A percentile compares a stretch with the other conserved stretches of the same genome.
phyloP scores from a whole-genome alignment of 2,888 invertebrate species.

The Hetaerina titia region DNA sequence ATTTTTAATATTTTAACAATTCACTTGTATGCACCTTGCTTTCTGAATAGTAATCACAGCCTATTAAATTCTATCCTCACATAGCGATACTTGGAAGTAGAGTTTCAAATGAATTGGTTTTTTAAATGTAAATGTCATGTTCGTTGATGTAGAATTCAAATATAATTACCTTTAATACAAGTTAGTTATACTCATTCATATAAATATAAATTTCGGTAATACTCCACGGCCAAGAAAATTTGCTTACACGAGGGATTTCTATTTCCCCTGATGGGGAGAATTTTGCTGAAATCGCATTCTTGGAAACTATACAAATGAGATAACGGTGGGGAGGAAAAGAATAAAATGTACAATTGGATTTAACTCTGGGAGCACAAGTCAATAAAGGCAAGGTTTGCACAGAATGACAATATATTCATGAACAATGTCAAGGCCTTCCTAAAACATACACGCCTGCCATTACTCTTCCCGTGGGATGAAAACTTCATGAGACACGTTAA shows the following conservation, averaged over 20 bases:
- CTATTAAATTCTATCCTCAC: too few relatives aligned
- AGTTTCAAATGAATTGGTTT: too few relatives aligned
- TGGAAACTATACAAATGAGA: background rate
- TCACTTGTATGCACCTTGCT: too few relatives aligned
- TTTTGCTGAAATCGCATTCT: background rate
- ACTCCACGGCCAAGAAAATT: background rate
- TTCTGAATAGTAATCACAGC: too few relatives aligned
- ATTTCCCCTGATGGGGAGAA: background rate
- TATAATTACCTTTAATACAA: too few relatives aligned
- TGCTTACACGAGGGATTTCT: background rate
- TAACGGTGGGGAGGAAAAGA: background rate
- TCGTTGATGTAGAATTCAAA: too few relatives aligned
- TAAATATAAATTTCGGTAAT: background rate
- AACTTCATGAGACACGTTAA: background rate
- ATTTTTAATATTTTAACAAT: too few relatives aligned
- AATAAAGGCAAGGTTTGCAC: background rate
- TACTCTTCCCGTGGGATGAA: background rate
- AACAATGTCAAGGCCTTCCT: background rate
- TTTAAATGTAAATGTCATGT: too few relatives aligned
- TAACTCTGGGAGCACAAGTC: background rate
- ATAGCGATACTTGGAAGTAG: too few relatives aligned
- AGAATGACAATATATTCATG: background rate
- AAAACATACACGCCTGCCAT: background rate
- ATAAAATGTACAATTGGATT: background rate
- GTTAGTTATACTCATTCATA: background rate